Evolutionary conservation across 2,888 invertebrate genomes (phyloP), one percentile per base, ranked within the genome.

Genomic region (Odontocolon sp.): DNA sequence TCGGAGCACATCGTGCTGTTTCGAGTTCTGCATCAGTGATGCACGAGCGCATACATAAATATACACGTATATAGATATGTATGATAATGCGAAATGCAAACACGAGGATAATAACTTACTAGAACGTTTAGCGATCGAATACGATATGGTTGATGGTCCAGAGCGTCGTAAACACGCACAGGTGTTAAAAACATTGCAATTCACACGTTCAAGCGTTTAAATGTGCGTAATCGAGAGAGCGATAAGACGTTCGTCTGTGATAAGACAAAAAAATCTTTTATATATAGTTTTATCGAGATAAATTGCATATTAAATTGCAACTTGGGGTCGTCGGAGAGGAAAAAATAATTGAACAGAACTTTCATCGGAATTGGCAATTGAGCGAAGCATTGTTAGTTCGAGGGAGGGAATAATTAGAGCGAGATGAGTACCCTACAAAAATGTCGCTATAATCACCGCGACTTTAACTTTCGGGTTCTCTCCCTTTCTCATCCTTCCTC

Each of bases 61-160:
- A 28, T 6, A 28, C 28, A 28, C 28, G 1, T 21, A 23, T 2
- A 38, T 5, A 57, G 38, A 36, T 11, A 52, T 14, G 3, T 31
- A n/a, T 23, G 18, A 57, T 57, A 23, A 38, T 57, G n/a, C n/a
- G n/a, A n/a, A n/a, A n/a, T n/a, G n/a, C n/a, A n/a, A n/a, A n/a
- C n/a, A n/a, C n/a, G n/a, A n/a, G n/a, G n/a, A n/a, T n/a, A n/a
- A n/a, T n/a, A n/a, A n/a, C n/a, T 57, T 38, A 26, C 38, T 11
- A 57, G 38, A 31, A 26, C 63, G 45, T 63, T 71, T 71, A 63
- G 70, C 54, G 70, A 71, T 71, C 63, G 63, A 5, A 40, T 2
- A 16, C 14, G 14, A 40, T 40, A 14, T 16, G 40, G 1, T 40
- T 16, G 5, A 1, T 40, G 40, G 40, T 40, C 40, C 40, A 40